Evolutionary conservation across 2,888 invertebrate genomes (phyloP), one percentile per base, ranked within the genome.

Genomic region (Aphodius granarius): DNA sequence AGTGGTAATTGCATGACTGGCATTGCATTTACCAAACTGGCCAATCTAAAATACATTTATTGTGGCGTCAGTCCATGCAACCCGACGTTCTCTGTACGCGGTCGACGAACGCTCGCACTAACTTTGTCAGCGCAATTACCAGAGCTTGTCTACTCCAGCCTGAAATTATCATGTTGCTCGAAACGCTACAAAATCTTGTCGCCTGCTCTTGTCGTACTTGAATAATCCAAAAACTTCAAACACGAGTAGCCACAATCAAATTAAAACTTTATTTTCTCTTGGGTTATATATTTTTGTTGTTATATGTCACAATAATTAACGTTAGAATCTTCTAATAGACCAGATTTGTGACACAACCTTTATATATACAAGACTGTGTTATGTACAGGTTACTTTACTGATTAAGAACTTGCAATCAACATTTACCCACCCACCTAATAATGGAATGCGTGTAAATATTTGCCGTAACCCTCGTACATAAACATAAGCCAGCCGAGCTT

Each of bases 1-100:
- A 66, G 43, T 22, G 73, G 73, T 66, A 73, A 73, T 73, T 73
- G 66, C 73, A 43, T 43, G 43, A 73, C 23, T 66, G 73, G 66
- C 73, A 73, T 23, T 66, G 66, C 23, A 62, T 73, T 73, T 72
- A 63, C 63, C 62, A 63, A 63, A 23, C 72, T 43, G 64, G 43
- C 72, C 72, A 63, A 72, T 63, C 63, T 72, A 63, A 72, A 72
- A 72, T 72, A 72, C 72, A 68, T 68, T 68, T 68, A 68, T 68
- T 68, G 21, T 21, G 68, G n/a, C 68, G 22, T 22, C n/a, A n/a
- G n/a, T n/a, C n/a, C n/a, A n/a, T 13, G 68, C 21, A 20, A n/a
- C 20, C 20, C 68, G 21, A 20, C 68, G 20, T 21, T 68, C n/a
- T 20, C 68, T 68, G 68, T 43, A 43, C 43, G n/a, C n/a, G n/a